A percentile compares a stretch with the other conserved stretches of the same genome.
Conservation (phyloP, 2,888 invertebrate genomes). For the Smittia sp. region DNA sequence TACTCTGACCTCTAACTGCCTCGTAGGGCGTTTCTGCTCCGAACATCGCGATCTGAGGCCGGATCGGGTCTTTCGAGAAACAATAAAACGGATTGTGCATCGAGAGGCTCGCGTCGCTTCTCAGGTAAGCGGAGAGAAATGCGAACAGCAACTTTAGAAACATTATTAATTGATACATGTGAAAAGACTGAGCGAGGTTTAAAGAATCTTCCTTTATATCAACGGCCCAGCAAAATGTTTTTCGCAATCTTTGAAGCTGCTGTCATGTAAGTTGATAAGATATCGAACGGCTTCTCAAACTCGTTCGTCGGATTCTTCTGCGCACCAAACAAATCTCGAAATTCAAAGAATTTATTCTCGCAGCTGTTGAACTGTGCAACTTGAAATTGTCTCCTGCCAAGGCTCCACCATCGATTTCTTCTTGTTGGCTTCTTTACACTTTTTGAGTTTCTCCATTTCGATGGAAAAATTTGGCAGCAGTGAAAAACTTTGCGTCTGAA, state of each 20-base stretch:
- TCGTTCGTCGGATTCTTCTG: no score
- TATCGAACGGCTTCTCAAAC: no score
- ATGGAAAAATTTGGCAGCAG: not conserved
- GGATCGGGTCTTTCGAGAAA: not conserved
- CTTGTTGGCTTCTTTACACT: not conserved
- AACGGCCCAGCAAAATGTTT: no score
- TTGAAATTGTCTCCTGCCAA: not conserved
- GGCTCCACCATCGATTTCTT: not conserved
- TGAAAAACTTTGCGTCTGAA: no score
- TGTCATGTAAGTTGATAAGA: no score
- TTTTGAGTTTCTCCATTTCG: not conserved
- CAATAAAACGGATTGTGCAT: constrained; percentile 6
- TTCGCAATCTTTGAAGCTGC: no score
- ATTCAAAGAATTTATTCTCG: not conserved
- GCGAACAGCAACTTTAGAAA: no score
- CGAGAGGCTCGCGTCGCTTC: no score
- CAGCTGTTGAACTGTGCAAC: constrained; percentile 13
- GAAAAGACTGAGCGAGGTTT: no score
- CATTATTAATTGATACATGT: no score
- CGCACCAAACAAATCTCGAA: not conserved
- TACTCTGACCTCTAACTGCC: not conserved
- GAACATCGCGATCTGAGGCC: not conserved
- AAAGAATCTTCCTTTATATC: no score
- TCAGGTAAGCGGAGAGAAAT: no score
- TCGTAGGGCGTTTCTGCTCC: not conserved